phyloP scores from a whole-genome alignment of 1,140 invertebrate genomes.

The Ditylenchus dipsaci region DNA sequence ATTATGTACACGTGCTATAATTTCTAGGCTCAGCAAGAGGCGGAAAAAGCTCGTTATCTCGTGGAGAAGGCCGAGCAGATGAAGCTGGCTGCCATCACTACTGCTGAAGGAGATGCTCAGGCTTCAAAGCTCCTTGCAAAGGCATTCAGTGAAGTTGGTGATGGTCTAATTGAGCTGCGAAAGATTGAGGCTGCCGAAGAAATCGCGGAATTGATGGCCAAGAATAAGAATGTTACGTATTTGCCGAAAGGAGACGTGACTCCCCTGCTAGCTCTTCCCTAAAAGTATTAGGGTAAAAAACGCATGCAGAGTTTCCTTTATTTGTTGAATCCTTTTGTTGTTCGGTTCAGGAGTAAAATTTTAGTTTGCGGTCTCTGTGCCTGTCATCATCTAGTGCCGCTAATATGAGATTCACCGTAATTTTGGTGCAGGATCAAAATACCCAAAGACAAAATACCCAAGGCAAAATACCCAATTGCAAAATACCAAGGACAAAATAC shows the following conservation, averaged over 20 bases:
- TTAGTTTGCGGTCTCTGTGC: neutral
- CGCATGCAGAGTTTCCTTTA: neutral
- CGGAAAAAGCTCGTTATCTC: conserved; percentile 92
- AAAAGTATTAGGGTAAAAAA: conserved; percentile 3
- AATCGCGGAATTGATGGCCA: conserved; percentile 88
- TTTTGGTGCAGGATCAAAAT: no score
- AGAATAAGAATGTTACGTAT: conserved; percentile 88
- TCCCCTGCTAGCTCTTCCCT: conserved; percentile 64
- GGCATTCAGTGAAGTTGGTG: conserved; percentile 72
- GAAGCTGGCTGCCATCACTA: conserved; percentile 89
- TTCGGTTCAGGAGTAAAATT: conserved; percentile 3
- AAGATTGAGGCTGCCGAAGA: conserved; percentile 98
- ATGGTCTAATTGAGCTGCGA: conserved; percentile 88
- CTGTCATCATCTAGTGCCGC: no score
- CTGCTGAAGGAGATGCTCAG: conserved; percentile 88
- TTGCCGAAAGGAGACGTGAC: conserved; percentile 79
- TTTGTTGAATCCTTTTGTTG: neutral
- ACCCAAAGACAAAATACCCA: no score
- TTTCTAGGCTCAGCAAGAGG: conserved; percentile 99
- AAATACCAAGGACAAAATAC: no score
- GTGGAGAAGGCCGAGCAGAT: conserved; percentile 99
- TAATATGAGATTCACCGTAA: no score
- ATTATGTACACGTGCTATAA: no score
- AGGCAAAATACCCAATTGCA: no score
- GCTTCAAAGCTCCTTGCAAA: conserved; percentile 77